Conservation (phyloP, 2,888 invertebrate genomes). For the Venusia cambrica region DNA sequence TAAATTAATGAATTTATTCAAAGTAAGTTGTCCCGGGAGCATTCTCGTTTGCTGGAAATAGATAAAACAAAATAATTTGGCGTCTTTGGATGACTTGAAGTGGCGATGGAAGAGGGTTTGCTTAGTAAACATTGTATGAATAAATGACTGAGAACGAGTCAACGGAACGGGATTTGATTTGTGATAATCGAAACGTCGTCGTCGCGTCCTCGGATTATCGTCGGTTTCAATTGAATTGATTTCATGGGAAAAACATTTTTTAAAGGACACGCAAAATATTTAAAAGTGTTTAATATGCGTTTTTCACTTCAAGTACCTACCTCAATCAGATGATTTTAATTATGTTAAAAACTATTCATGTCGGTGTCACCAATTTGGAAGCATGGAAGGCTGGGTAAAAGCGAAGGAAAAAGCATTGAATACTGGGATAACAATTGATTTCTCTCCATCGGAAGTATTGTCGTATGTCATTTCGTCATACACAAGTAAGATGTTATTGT, state of each 20-base stretch:
- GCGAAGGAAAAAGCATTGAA: too few relatives aligned
- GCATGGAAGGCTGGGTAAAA: too few relatives aligned
- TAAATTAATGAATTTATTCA: conserved; percentile 70
- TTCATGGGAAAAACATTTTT: conserved; percentile 10
- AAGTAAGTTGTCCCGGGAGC: conserved; percentile 55
- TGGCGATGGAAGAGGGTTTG: conserved; percentile 33
- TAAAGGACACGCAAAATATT: too few relatives aligned
- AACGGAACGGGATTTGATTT: conserved; percentile 31
- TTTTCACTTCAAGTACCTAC: too few relatives aligned
- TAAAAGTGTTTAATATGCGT: too few relatives aligned
- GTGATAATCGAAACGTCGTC: conserved; percentile 22
- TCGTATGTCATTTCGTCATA: too few relatives aligned
- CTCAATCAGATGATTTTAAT: too few relatives aligned
- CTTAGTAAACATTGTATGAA: conserved; percentile 60
- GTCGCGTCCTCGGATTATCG: conserved; percentile 23
- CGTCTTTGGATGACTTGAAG: conserved; percentile 39
- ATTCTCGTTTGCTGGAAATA: conserved; percentile 35
- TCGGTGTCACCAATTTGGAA: too few relatives aligned
- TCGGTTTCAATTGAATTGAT: conserved; percentile 20
- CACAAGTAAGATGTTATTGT: too few relatives aligned
- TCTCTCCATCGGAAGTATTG: too few relatives aligned
- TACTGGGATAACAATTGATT: too few relatives aligned
- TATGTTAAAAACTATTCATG: too few relatives aligned
- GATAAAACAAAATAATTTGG: conserved; percentile 49
- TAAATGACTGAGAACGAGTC: conserved; percentile 49